A percentile compares a stretch with the other conserved stretches of the same genome.
Conservation (phyloP, 53 echinoderm and acorn worm genomes). For the Luidia sarsii region DNA sequence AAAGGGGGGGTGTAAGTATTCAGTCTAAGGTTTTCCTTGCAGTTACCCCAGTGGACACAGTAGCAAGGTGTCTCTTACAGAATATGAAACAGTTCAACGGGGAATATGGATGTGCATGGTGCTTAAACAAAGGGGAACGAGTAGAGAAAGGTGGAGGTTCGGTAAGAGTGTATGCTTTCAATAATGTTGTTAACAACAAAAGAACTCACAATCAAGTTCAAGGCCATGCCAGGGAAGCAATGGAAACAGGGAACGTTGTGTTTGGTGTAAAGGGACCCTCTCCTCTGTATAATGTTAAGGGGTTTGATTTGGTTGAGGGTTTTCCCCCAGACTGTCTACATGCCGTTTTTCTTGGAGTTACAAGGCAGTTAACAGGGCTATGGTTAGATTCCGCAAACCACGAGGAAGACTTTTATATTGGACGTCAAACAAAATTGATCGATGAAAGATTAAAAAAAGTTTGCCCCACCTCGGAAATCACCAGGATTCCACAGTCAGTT, state of each 20-base stretch:
- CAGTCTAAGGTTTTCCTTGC: slow-evolving; percentile 22
- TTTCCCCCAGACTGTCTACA: slow-evolving; percentile 59
- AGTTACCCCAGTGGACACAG: slow-evolving; percentile 55
- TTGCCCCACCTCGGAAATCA: too few species aligned
- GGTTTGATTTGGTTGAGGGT: slow-evolving; percentile 57
- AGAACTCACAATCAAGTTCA: slow-evolving; percentile 9
- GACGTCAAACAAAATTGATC: too few species aligned
- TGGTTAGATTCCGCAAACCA: slow-evolving; percentile 59
- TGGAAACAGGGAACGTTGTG: background rate
- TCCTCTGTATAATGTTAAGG: slow-evolving; percentile 38
- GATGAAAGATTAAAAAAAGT: too few species aligned
- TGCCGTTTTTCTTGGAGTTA: slow-evolving; percentile 47
- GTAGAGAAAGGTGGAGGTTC: slow-evolving; percentile 42
- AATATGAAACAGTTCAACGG: slow-evolving; percentile 65
- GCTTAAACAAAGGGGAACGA: slow-evolving; percentile 44
- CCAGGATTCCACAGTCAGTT: too few species aligned
- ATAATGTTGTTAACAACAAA: background rate
- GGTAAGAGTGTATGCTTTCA: slow-evolving; percentile 41
- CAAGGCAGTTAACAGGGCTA: slow-evolving; percentile 32
- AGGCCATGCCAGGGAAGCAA: background rate
- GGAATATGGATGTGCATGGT: slow-evolving; percentile 58
- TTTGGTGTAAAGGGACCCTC: slow-evolving; percentile 58
- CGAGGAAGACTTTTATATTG: too few species aligned
- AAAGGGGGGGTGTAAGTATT: background rate
- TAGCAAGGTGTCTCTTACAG: slow-evolving; percentile 40